phyloP scores from a whole-genome alignment of 2,113 vertebrate genomes.

The Myxocyprinus asiaticus region DNA sequence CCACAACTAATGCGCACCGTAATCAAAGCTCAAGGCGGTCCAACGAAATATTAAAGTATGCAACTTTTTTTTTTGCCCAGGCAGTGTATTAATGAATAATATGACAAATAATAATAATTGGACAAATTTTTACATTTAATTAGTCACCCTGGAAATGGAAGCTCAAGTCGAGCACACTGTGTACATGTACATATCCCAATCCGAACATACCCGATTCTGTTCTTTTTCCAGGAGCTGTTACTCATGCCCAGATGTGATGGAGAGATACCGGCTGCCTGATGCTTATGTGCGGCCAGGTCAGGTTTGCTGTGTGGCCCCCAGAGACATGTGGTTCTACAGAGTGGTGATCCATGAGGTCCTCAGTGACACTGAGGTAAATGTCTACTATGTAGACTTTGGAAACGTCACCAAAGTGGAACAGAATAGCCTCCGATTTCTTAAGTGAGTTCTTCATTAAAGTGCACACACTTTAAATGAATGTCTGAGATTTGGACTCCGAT shows the following conservation, averaged over 20 bases:
- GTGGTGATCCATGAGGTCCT: constrained; percentile 83
- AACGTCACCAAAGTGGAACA: constrained; percentile 73
- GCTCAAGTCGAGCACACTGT: no score
- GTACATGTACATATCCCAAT: background rate
- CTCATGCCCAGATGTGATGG: constrained; percentile 76
- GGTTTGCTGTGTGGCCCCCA: constrained; percentile 81
- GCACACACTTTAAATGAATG: no score
- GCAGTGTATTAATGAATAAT: no score
- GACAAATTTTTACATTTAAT: no score
- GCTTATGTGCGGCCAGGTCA: constrained; percentile 80
- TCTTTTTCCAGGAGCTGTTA: constrained; percentile 81
- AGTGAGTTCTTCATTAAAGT: constrained; percentile 73
- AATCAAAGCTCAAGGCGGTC: no score
- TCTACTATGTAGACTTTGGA: constrained; percentile 90
- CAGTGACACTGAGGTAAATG: constrained; percentile 78
- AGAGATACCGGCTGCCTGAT: constrained; percentile 81
- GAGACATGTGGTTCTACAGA: constrained; percentile 87
- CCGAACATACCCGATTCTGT: background rate
- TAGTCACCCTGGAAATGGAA: no score
- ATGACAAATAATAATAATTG: no score
- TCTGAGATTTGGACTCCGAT: no score
- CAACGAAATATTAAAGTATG: no score
- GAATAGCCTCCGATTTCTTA: constrained; percentile 84
- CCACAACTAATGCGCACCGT: no score
- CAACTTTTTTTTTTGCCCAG: no score